Conservation (phyloP, 2,888 invertebrate genomes). For the Heliconius erato region DNA sequence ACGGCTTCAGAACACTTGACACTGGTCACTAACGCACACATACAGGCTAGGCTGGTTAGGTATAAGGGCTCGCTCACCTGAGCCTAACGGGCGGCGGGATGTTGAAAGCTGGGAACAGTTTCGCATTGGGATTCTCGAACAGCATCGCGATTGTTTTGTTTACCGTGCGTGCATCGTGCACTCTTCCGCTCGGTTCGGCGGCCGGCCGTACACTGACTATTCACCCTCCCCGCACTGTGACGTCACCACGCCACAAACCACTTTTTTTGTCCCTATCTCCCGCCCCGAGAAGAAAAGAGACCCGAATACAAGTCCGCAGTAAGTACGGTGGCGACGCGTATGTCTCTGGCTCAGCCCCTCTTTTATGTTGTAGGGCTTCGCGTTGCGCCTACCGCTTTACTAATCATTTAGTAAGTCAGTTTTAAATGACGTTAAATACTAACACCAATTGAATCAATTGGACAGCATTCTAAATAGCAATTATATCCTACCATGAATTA, state of each 20-base stretch:
- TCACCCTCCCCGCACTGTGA: slow-evolving; percentile 66
- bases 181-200: slow-evolving; percentile 69
- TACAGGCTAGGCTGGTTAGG: slow-evolving; percentile 36
- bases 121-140: slow-evolving; percentile 90
- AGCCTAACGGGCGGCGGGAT: slow-evolving; percentile 89
- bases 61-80: slow-evolving; percentile 73
- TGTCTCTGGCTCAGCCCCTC: slow-evolving; percentile 58
- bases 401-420: slow-evolving; percentile 55
- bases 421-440: slow-evolving; percentile 49
- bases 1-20: slow-evolving; percentile 66
- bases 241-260: slow-evolving; percentile 68
- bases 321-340: slow-evolving; percentile 57
- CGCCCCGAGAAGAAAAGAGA: slow-evolving; percentile 43
- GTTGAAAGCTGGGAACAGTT: slow-evolving; percentile 89
- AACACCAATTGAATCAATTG: slow-evolving; percentile 44
- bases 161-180: slow-evolving; percentile 79
- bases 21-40: slow-evolving; percentile 57
- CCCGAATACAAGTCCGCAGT: slow-evolving; percentile 56
- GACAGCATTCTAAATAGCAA: background rate
- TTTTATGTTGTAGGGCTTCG: slow-evolving; percentile 60
- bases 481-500: slow-evolving; percentile 15
- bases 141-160: slow-evolving; percentile 86
- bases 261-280: slow-evolving; percentile 47
- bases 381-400: slow-evolving; percentile 55
- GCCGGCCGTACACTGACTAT: slow-evolving; percentile 75